Conservation (phyloP, 2,888 invertebrate species). For the Zaprionus bogoriensis region DNA sequence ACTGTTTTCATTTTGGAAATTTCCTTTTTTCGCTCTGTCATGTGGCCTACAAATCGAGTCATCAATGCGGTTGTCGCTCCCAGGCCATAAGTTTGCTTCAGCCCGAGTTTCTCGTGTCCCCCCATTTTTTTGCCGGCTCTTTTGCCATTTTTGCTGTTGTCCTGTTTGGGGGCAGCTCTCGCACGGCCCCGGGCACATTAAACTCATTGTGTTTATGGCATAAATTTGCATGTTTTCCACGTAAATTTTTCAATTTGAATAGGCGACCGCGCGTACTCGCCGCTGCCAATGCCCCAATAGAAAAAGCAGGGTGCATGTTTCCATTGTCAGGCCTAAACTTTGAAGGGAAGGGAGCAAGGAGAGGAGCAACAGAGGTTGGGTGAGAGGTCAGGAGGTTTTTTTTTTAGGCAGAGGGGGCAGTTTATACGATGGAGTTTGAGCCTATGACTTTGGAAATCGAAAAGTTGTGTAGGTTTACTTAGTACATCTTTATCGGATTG, state of each 20-base stretch:
- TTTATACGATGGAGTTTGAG: background rate
- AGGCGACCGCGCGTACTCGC: slow-evolving; percentile 44
- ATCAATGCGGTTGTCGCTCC: slow-evolving; percentile 59
- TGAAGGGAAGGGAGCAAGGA: background rate
- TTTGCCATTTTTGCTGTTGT: slow-evolving; percentile 13
- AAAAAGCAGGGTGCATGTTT: background rate
- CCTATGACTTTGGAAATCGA: background rate
- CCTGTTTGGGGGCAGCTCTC: slow-evolving; percentile 23
- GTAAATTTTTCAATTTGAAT: slow-evolving; percentile 79
- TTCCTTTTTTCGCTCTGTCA: slow-evolving; percentile 8
- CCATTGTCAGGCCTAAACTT: slow-evolving; percentile 13
- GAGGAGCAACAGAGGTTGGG: background rate
- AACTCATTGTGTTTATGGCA: slow-evolving; percentile 80
- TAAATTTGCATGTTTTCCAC: slow-evolving; percentile 78
- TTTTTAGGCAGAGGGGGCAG: too few species aligned
- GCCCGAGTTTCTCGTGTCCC: slow-evolving; percentile 36
- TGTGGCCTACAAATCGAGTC: slow-evolving; percentile 70
- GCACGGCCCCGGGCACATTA: slow-evolving; percentile 59
- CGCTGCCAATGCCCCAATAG: slow-evolving; percentile 1
- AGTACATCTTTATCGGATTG: background rate
- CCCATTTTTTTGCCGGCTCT: background rate
- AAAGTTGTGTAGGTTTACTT: background rate
- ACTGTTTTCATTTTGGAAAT: background rate
- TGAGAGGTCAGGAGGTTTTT: background rate
- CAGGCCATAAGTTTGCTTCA: slow-evolving; percentile 61